Percentiles rank a stretch among this genome's conserved stretches.
phyloP scores from a whole-genome alignment of 2,888 invertebrate species.

The Lordiphosa andalusiaca region DNA sequence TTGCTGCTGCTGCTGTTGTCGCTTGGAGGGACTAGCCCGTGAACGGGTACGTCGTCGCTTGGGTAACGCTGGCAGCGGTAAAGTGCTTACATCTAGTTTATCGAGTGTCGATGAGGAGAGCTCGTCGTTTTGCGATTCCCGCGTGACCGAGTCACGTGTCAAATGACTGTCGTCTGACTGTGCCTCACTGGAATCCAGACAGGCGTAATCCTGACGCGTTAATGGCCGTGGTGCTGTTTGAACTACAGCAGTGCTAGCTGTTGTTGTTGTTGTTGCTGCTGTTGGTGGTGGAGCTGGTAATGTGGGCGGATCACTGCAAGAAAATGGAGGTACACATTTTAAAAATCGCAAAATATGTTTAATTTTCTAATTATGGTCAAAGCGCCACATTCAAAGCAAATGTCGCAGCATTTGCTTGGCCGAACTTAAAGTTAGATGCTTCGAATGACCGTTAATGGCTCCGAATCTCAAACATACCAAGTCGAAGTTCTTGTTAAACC shows the following conservation, averaged over 20 bases:
- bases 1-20: constrained; percentile 41
- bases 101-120: constrained; percentile 76
- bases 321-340: neutral
- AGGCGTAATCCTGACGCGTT: constrained; percentile 71
- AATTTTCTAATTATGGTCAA: too few species aligned
- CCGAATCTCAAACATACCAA: too few species aligned
- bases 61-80: constrained; percentile 79
- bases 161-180: constrained; percentile 78
- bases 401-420: too few species aligned
- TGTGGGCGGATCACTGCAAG: constrained; percentile 21
- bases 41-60: constrained; percentile 77
- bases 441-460: too few species aligned
- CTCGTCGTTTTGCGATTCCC: constrained; percentile 78
- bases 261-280: constrained; percentile 7
- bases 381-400: too few species aligned
- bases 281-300: constrained; percentile 3
- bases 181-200: constrained; percentile 78
- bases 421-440: too few species aligned
- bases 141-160: constrained; percentile 76
- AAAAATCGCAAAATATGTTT: too few species aligned
- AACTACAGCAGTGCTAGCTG: constrained; percentile 3
- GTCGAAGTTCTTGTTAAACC: too few species aligned
- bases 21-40: constrained; percentile 71
- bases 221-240: constrained; percentile 42
- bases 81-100: constrained; percentile 79